Conservation (phyloP, 1,140 invertebrate species). For the Euura lappo region DNA sequence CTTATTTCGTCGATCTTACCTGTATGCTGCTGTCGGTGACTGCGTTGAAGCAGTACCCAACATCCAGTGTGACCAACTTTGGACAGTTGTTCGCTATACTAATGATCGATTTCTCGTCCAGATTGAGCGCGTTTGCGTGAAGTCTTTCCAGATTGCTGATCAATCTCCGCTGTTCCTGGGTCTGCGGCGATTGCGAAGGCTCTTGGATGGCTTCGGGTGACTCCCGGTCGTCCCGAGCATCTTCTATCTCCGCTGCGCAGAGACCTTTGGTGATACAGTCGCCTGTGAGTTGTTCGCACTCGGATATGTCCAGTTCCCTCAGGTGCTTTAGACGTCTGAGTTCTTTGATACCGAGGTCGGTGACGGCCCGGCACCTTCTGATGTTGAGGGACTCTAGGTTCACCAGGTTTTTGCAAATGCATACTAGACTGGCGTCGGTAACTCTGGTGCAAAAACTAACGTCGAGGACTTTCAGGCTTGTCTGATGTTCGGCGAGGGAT, state of each 20-base stretch:
- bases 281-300: constrained; percentile 69
- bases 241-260: constrained; percentile 43
- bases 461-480: constrained; percentile 65
- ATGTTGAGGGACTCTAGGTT: constrained; percentile 65
- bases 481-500: constrained; percentile 64
- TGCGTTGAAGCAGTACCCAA: constrained; percentile 71
- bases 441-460: constrained; percentile 68
- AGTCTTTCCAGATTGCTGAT: constrained; percentile 58
- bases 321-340: constrained; percentile 64
- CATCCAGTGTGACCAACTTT: constrained; percentile 66
- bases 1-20: constrained; percentile 18
- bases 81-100: constrained; percentile 63
- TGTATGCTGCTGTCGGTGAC: constrained; percentile 70
- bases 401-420: constrained; percentile 64
- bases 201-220: not conserved
- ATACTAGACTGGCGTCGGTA: constrained; percentile 65
- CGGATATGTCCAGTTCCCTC: constrained; percentile 68
- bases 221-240: constrained; percentile 3
- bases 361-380: constrained; percentile 66
- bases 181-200: constrained; percentile 35
- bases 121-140: constrained; percentile 66
- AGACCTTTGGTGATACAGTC: constrained; percentile 66
- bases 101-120: constrained; percentile 68
- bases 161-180: constrained; percentile 19
- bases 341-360: constrained; percentile 64